Evolutionary conservation across 2,888 invertebrate species (phyloP).

Genomic region (Pilophorus perplexus): DNA sequence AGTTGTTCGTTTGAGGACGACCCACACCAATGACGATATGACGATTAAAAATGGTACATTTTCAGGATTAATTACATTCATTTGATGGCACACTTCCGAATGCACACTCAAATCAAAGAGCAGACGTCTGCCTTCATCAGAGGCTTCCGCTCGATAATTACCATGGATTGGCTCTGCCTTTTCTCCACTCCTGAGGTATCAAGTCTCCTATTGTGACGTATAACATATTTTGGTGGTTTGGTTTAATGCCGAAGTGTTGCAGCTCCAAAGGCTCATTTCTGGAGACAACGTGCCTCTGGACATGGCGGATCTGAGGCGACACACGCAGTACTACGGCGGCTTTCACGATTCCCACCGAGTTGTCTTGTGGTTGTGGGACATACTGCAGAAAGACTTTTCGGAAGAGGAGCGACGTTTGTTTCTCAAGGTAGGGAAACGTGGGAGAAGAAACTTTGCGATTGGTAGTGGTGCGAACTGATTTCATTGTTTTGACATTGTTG

Average conservation of each 20-base stretch:
- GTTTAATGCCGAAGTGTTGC: slow-evolving; percentile 13
- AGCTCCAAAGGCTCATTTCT: slow-evolving; percentile 90
- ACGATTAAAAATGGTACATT: too few species aligned
- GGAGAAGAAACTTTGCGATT: too few species aligned
- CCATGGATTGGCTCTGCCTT: slow-evolving; percentile 88
- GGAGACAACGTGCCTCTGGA: slow-evolving; percentile 94
- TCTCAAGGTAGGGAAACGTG: slow-evolving; percentile 82
- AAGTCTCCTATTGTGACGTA: neutral
- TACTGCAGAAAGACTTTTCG: slow-evolving; percentile 89
- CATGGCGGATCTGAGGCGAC: slow-evolving; percentile 76
- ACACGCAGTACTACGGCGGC: slow-evolving; percentile 98
- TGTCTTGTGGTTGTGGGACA: slow-evolving; percentile 98
- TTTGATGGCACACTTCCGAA: slow-evolving; percentile 96
- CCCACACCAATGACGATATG: neutral
- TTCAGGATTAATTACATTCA: slow-evolving; percentile 95
- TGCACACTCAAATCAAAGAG: slow-evolving; percentile 96
- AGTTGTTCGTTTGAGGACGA: slow-evolving; percentile 48
- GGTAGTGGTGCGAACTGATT: too few species aligned
- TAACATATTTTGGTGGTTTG: neutral
- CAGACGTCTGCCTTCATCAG: slow-evolving; percentile 95
- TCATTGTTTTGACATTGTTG: too few species aligned
- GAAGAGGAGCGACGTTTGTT: slow-evolving; percentile 90
- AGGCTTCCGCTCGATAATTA: slow-evolving; percentile 93
- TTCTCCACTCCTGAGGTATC: slow-evolving; percentile 91
- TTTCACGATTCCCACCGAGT: slow-evolving; percentile 98